Percentiles rank a stretch among this genome's conserved stretches.
These are phyloP conservation scores for Bathynomus jamesi DNA, from an alignment of 1,140 invertebrate species.

Conservation along the genomic window DNA sequence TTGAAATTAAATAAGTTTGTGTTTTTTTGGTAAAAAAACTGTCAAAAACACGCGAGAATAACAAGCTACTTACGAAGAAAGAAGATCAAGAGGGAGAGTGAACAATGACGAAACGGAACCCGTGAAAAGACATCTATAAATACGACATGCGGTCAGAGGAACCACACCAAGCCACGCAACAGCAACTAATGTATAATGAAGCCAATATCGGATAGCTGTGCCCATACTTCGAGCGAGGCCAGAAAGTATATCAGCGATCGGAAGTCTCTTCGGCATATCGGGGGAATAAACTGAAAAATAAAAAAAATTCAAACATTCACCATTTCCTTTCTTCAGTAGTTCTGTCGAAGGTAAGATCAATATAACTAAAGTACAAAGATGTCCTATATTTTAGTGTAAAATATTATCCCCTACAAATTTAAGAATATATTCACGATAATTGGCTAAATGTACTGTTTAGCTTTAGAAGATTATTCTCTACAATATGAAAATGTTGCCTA, in stretches of 20 bases:
- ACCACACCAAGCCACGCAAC: constrained; percentile 97
- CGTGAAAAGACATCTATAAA: constrained; percentile 84
- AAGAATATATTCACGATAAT: not conserved
- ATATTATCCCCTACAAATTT: not conserved
- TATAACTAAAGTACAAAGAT: not conserved
- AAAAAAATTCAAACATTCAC: constrained; percentile 11
- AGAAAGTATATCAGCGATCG: constrained; percentile 77
- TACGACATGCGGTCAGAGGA: constrained; percentile 91
- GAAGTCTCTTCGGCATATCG: constrained; percentile 94
- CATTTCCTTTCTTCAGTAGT: not conserved
- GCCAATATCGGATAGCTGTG: constrained; percentile 88
- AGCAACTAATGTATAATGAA: constrained; percentile 91
- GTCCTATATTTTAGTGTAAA: not conserved
- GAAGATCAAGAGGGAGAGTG: constrained; percentile 80
- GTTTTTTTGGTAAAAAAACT: too few relatives aligned
- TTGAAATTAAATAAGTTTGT: too few relatives aligned
- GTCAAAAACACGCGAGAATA: too few relatives aligned
- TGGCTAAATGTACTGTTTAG: not conserved
- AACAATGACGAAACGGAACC: constrained; percentile 69
- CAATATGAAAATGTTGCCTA: too few relatives aligned
- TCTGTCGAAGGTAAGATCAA: not conserved
- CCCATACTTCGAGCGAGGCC: constrained; percentile 81
- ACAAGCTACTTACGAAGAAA: constrained; percentile 69
- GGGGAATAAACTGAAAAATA: constrained; percentile 75
- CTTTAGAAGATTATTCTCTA: not conserved